Evolutionary conservation across 2,113 vertebrate genomes (phyloP), one percentile per base, ranked within the genome.

Genomic region (Pollachius pollachius): DNA sequence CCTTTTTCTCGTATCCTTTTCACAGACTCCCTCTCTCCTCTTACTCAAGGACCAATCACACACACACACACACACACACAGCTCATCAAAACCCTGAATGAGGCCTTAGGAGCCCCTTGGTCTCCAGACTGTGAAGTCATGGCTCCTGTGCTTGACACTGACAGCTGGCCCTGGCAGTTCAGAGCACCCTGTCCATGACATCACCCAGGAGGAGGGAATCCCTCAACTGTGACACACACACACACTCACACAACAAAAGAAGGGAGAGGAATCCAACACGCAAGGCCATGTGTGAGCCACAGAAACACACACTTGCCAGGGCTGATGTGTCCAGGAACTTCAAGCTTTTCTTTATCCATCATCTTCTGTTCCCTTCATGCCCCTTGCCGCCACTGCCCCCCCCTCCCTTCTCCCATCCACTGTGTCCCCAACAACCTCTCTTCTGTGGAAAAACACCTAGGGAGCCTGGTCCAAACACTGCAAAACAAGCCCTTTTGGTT

Each of bases 381-480:
- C 48, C 52, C 41, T 54, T 54, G 12, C 64, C 61, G 15, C 21
- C 6, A 27, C 11, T 23, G 23, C 23, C 19, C 56, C 48, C 25
- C 23, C 25, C 63, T 34, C 48, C 60, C 2, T 7, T 4, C 30
- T 34, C 30, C 30, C 30, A 34, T 34, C 30, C 6, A 18, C 23
- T 69, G 27, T 9, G 15, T 69, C 58, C 67, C 18, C 48, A 54
- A 65, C 73, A 81, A 61, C 62, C 21, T 63, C 48, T 3, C 15
- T 18, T 73, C 34, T 54, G 59, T 69, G 69, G 70, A 81, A 79
- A 81, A 76, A 80, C 41, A 70, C 74, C 62, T 17, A 72, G 58
- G 41, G 57, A 82, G 76, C 71, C 72, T 62, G 67, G 76, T 78
- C 8, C 67, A 83, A 82, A 81, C 68, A 79, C 37, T 69, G 70